phyloP scores from a whole-genome alignment of 2,797 vertebrate genomes.

The Darevskia nairensis region DNA sequence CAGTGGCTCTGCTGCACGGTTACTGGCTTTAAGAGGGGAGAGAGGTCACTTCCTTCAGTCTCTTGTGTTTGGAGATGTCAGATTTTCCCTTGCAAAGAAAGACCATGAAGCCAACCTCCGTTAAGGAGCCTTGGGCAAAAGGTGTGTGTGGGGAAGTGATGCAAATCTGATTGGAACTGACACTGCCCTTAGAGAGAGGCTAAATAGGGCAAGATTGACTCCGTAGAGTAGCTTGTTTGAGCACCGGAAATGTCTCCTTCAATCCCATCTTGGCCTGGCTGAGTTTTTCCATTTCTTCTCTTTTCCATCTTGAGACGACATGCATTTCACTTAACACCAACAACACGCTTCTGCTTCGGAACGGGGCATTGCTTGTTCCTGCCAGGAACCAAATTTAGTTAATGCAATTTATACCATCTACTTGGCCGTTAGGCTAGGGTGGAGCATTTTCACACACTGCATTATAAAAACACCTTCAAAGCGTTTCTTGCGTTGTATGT shows the following conservation, averaged over 20 bases:
- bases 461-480: background rate
- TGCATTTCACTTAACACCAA: background rate
- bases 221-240: constrained; percentile 5
- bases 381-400: background rate
- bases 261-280: background rate
- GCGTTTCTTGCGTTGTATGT: background rate
- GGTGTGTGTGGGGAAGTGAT: background rate
- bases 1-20: too few species aligned
- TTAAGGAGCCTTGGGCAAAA: background rate
- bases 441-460: background rate
- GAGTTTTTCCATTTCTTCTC: background rate
- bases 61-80: background rate
- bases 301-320: background rate
- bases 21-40: too few species aligned
- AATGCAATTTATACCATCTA: background rate
- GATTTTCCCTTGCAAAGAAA: background rate
- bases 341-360: background rate
- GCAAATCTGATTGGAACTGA: constrained; percentile 54
- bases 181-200: background rate
- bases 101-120: background rate
- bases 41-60: too few species aligned
- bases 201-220: background rate
- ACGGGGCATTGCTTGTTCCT: background rate
- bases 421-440: background rate
- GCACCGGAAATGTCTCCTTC: constrained; percentile 41